phyloP scores from a whole-genome alignment of 2,888 invertebrate genomes.

The Andricus quercusramuli region DNA sequence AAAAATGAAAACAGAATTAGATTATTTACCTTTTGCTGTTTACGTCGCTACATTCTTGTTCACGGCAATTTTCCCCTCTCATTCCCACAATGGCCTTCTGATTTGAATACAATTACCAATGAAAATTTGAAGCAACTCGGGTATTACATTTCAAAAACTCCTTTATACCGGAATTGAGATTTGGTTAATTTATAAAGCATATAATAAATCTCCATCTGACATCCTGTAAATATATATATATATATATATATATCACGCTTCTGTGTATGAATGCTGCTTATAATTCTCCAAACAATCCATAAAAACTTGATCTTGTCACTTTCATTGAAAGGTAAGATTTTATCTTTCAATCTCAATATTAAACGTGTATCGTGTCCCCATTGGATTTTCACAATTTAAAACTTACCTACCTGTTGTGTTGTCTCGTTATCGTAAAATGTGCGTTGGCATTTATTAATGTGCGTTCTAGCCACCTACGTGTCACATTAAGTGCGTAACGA shows the following conservation, averaged over 20 bases:
- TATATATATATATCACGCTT: not conserved
- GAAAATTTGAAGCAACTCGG: not conserved
- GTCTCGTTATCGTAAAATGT: slow-evolving; percentile 46
- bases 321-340: not conserved
- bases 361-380: not conserved
- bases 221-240: not conserved
- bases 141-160: not conserved
- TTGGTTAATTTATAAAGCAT: no score
- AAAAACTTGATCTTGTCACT: not conserved
- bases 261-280: not conserved
- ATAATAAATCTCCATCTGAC: not conserved
- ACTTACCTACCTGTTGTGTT: slow-evolving; percentile 56
- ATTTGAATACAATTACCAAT: slow-evolving; percentile 1
- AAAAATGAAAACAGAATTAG: no score
- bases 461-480: slow-evolving; percentile 52
- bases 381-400: slow-evolving; percentile 55
- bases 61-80: not conserved
- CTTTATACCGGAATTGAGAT: not conserved
- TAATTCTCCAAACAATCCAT: not conserved
- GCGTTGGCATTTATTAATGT: slow-evolving; percentile 52
- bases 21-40: no score
- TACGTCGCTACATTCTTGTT: not conserved
- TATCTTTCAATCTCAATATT: not conserved
- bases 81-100: not conserved
- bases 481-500: slow-evolving; percentile 49